Conservation (phyloP, 2,113 vertebrate genomes). For the Glaucomys volans region DNA sequence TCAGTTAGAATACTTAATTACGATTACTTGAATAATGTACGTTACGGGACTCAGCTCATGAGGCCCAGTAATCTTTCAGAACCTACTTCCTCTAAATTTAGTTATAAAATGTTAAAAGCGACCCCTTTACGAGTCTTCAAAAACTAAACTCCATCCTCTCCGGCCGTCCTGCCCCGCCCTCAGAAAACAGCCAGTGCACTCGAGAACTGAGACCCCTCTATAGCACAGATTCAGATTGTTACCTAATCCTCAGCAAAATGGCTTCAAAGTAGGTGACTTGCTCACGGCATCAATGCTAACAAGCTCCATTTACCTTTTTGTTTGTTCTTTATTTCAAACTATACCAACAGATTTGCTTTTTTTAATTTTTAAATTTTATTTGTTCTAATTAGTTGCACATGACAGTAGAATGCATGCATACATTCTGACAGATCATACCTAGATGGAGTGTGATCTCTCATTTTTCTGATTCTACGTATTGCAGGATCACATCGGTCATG, state of each 20-base stretch:
- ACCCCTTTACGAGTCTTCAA: background rate
- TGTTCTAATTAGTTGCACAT: no score
- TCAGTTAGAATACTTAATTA: constrained; percentile 80
- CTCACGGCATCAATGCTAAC: constrained; percentile 68
- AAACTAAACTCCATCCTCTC: background rate
- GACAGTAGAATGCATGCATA: no score
- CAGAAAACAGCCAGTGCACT: background rate
- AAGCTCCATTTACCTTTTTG: constrained; percentile 24
- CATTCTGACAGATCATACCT: no score
- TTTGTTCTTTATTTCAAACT: no score
- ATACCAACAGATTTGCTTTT: no score
- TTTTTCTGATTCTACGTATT: no score
- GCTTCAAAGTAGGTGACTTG: constrained; percentile 55
- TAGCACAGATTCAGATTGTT: constrained; percentile 53
- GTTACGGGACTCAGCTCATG: constrained; percentile 49
- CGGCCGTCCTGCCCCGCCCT: background rate
- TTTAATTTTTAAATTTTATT: no score
- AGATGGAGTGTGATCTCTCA: no score
- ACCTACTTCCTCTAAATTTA: constrained; percentile 49
- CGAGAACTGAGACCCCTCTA: background rate
- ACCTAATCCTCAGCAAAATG: constrained; percentile 74
- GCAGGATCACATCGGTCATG: no score
- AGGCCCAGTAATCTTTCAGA: constrained; percentile 44
- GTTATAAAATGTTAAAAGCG: constrained; percentile 28
- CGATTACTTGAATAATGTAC: constrained; percentile 80